Percentiles rank a stretch among this genome's conserved stretches.
Evolutionary conservation across 2,113 vertebrate species (phyloP).

Genomic region (Thermophis baileyi): DNA sequence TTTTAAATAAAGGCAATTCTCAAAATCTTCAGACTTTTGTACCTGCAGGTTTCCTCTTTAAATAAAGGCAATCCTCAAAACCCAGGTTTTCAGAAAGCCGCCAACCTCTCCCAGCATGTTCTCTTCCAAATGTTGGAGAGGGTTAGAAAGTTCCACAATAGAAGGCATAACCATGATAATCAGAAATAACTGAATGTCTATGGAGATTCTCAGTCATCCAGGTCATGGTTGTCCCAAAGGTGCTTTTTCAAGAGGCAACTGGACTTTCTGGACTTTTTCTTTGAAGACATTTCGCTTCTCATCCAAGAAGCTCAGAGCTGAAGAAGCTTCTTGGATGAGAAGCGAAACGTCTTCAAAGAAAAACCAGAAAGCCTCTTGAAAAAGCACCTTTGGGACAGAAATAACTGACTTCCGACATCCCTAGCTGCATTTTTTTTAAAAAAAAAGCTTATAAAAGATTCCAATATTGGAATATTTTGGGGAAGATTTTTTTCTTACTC

Average conservation of each 20-base stretch:
- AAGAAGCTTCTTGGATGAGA: no score
- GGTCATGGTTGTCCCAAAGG: no score
- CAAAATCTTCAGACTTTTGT: neutral
- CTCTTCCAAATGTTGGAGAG: neutral
- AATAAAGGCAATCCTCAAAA: neutral
- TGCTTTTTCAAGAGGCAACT: no score
- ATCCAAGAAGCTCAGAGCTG: no score
- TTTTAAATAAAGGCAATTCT: neutral
- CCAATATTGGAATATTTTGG: neutral
- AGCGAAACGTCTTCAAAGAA: no score
- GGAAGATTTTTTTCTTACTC: neutral
- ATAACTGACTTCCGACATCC: neutral
- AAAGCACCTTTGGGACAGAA: neutral
- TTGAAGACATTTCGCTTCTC: no score
- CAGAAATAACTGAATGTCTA: neutral
- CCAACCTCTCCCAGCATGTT: neutral
- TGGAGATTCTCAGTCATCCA: no score
- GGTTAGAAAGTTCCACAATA: neutral
- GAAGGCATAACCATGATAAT: neutral
- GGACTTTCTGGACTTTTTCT: no score
- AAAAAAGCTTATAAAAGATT: conserved; percentile 7
- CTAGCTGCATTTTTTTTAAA: neutral
- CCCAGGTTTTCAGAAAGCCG: neutral
- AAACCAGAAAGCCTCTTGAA: no score
- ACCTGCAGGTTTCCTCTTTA: neutral